Evolutionary conservation across 2,888 invertebrate species (phyloP), one percentile per base, ranked within the genome.

Genomic region (Dugesia japonica): DNA sequence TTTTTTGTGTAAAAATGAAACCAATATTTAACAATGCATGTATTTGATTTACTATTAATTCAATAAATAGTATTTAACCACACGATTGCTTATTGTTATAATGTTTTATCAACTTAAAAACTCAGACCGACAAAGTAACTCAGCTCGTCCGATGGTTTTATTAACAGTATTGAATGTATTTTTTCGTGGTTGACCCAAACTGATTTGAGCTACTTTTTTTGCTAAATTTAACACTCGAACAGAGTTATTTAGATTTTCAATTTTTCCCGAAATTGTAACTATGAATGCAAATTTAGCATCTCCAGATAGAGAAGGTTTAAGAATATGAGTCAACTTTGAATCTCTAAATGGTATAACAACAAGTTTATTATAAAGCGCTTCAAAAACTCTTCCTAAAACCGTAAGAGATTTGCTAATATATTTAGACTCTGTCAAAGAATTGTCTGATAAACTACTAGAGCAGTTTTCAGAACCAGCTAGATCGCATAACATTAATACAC

Each of bases 381-480:
- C 75, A 56, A 75, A 75, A 1, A 75, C 75, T 23, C 75, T 42
- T 26, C 26, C 75, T 1, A 75, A 20, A 23, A 75, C 75, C 9
- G 75, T 75, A 7, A 75, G 38, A 28, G 75, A 75, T 28, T 75
- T 75, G 28, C 75, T 75, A 28, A 75, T 75, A 23, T 75, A 75
- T 71, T 75, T 75, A 1, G 75, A 42, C 26, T 75, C 75, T 1
- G 71, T 23, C 26, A 71, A 26, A 9, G 71, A 26, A 56, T 56
- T 42, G 1, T 75, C 56, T 7, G 75, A 75, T 28, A 75, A 23
- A 9, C 75, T 28, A 20, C 33, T 26, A 4, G 71, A 71, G 17
- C 56, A 56, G n/a, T 42, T 75, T 71, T 75, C 75, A 4, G 71
- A 75, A 26, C 75, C 75, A 4, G 75, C 75, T n/a, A 75, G 23